Evolutionary conservation across 2,113 vertebrate genomes (phyloP).

Genomic region (Myxocyprinus asiaticus): DNA sequence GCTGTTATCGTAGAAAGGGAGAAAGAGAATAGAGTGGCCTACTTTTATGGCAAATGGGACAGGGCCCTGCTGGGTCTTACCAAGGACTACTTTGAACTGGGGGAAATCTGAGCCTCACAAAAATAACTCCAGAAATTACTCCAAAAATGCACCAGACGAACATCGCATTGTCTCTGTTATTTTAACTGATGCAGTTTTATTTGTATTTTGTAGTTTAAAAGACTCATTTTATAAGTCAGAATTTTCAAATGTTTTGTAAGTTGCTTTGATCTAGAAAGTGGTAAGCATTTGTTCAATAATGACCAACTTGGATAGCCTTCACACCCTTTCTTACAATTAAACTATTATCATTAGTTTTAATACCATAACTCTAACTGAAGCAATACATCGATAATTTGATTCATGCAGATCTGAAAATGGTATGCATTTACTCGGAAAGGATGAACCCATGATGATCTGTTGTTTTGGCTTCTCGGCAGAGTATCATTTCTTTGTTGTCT

Average conservation of each 20-base stretch:
- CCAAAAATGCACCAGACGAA: constrained; percentile 9
- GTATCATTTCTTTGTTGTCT: background rate
- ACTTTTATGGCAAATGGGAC: constrained; percentile 50
- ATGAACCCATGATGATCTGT: background rate
- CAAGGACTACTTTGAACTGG: constrained; percentile 48
- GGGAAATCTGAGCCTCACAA: constrained; percentile 45
- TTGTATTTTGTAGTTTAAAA: too few relatives aligned
- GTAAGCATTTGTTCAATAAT: too few relatives aligned
- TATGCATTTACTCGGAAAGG: background rate
- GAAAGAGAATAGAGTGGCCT: constrained; percentile 40
- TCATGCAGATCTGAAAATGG: background rate
- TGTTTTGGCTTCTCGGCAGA: background rate
- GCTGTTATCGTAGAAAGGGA: constrained; percentile 29
- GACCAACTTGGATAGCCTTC: too few relatives aligned
- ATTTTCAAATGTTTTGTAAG: too few relatives aligned
- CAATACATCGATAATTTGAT: background rate
- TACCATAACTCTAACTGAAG: background rate
- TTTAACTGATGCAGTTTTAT: background rate
- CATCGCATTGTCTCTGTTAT: background rate
- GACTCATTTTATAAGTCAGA: too few relatives aligned
- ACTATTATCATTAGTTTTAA: background rate
- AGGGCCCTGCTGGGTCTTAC: constrained; percentile 53
- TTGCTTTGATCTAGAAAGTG: too few relatives aligned
- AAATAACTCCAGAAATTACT: constrained; percentile 45
- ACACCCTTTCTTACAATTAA: too few relatives aligned